Evolutionary conservation across 2,888 invertebrate genomes (phyloP), one percentile per base, ranked within the genome.

Genomic region (Drosophila birchii): DNA sequence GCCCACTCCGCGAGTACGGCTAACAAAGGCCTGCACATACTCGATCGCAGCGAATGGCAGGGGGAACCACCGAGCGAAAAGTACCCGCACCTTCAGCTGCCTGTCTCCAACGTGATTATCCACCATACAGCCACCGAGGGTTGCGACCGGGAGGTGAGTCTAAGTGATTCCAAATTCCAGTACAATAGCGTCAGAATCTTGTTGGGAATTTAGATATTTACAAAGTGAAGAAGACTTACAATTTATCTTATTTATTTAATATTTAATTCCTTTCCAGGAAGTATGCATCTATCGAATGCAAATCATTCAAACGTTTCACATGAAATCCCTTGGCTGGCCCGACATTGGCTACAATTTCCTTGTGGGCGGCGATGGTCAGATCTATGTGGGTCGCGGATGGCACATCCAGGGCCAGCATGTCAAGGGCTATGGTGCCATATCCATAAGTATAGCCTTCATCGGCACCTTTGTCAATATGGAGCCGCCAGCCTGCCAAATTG

Each of bases 271-370:
- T 20, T 32, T 20, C 0, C 29, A 85, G 83, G 78, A 82, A 12
- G 66, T 72, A 29, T 83, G 83, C 55, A 78, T 94, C 6, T 93
- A 94, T 23, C 93, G 93, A 3, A 94, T 95, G 20, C 94, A 95
- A 8, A 89, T 93, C 23, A 95, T 95, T 57, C 96, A 96, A 90
- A 93, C 92, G 11, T 95, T 94, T 81, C 96, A 97, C 90, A 95
- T 96, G 62, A 95, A 95, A 78, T 94, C 94, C 20, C 91, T 91
- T 32, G 90, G 93, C 0, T 96, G 95, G 94, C 93, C 92, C 70
- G 96, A 96, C 87, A 96, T 96, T 58, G 95, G 93, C 0, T 97
- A 96, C 90, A 97, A 96, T 89, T 97, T 96, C 82, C 91, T 97
- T 60, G 92, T 95, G 54, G 94, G 94, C 4, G 93, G 94, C 45